Base-by-base conservation (phyloP, 2,888 invertebrate species). In the Amiota minor region DNA sequence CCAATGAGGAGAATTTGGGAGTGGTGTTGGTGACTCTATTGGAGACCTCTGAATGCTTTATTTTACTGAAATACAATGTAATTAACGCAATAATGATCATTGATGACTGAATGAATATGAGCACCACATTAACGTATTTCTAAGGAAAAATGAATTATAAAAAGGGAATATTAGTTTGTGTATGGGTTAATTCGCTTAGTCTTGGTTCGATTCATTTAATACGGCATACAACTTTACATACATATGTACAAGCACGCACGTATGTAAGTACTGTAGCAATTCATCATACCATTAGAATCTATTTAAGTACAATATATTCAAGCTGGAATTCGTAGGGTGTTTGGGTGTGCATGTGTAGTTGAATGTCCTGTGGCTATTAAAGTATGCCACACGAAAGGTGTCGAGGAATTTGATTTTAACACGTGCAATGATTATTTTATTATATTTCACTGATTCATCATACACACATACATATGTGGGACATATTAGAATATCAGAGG, bases 381-480 rank as follows among this genome's bases (percentile, higher is more conserved):
- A 73, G 75, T 71, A 68, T 65, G 75, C 74, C 50, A 45, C 62
- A 75, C 70, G 56, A 35, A 70, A 84, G 82, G 83, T 85, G 81
- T 86, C 80, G 80, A 85, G 86, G 88, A 87, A 87, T 88, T 87
- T 87, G 85, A 88, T 88, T 87, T 88, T 86, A 78, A 87, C 88
- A 88, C 88, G 84, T 83, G 84, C 18, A 35, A 9, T 68, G 67
- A 68, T 68, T 68, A 50, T 68, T 68, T 68, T 68, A 68, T 6
- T 35, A 35, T 35, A 35, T 23, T 50, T 53, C 50, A 68, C 45
- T 68, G 53, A 45, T 45, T 62, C 14, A 3, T 6, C 35, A 35
- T 35, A 2, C 35, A 35, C 35, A 4, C 35, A 35, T 35, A 2
- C 35, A 35, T 8, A 35, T 35, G 2, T 35, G 35, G 2, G 35